Conservation (phyloP, 2,797 vertebrate species). For the Mycteria americana region DNA sequence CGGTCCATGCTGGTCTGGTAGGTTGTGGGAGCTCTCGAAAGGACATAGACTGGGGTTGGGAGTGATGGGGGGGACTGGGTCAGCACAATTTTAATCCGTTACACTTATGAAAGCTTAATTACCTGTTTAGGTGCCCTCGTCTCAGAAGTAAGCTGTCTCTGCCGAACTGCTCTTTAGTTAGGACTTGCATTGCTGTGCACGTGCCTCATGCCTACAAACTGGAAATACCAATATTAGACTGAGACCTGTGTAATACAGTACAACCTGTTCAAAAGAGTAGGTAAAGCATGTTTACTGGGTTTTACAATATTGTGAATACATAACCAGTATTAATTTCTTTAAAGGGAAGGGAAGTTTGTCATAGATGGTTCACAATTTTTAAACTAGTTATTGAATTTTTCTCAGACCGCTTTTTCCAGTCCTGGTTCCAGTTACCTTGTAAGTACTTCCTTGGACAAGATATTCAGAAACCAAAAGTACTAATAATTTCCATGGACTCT, state of each 20-base stretch:
- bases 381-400: neutral
- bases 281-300: neutral
- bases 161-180: neutral
- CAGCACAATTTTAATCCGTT: neutral
- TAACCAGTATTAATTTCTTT: neutral
- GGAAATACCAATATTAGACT: neutral
- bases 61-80: neutral
- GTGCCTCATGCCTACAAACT: neutral
- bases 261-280: neutral
- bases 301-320: neutral
- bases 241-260: neutral
- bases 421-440: neutral
- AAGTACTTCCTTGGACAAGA: neutral
- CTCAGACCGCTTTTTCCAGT: neutral
- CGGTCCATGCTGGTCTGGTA: rapidly evolving
- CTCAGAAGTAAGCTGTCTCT: neutral
- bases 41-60: neutral
- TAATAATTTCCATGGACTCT: neutral
- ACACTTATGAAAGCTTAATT: neutral
- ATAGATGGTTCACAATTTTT: neutral
- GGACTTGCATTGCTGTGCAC: rapidly evolving
- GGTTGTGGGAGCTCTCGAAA: neutral
- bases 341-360: neutral
- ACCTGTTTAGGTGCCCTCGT: neutral
- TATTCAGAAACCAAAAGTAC: neutral